A percentile compares a stretch with the other conserved stretches of the same genome.
Evolutionary conservation across 2,888 invertebrate genomes (phyloP).

Genomic region (Schizotus pectinicornis): DNA sequence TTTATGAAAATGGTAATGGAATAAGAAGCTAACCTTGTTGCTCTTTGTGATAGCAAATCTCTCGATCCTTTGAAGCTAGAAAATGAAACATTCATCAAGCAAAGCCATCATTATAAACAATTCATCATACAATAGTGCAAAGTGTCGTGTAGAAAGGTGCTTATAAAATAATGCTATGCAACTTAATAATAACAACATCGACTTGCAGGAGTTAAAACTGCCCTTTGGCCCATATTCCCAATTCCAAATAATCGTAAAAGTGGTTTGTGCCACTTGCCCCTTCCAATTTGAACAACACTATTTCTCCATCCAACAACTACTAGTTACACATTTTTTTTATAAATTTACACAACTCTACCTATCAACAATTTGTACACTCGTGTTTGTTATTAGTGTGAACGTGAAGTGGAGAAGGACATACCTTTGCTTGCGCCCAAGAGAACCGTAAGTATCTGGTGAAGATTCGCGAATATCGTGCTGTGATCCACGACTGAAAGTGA

Average conservation of each 20-base stretch:
- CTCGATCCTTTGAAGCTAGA: conserved; percentile 70
- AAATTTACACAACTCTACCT: no score
- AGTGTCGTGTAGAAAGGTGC: no score
- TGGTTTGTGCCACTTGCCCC: no score
- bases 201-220: no score
- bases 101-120: conserved; percentile 20
- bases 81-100: conserved; percentile 39
- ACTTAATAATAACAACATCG: no score
- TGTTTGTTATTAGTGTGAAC: not conserved
- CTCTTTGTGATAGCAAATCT: conserved; percentile 62
- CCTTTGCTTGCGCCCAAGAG: conserved; percentile 76
- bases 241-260: no score
- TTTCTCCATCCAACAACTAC: no score
- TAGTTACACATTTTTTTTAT: no score
- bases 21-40: conserved; percentile 59
- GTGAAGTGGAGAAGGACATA: conserved; percentile 59
- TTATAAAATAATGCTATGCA: no score
- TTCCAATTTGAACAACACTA: no score
- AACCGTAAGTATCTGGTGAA: conserved; percentile 75
- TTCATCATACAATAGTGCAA: conserved; percentile 29
- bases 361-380: no score
- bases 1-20: conserved; percentile 27
- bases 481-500: conserved; percentile 69
- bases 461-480: conserved; percentile 77
- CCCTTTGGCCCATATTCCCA: no score